A percentile compares a stretch with the other conserved stretches of the same genome.
Conservation (phyloP, 2,797 vertebrate species). For the Lepilemur ruficaudatus region DNA sequence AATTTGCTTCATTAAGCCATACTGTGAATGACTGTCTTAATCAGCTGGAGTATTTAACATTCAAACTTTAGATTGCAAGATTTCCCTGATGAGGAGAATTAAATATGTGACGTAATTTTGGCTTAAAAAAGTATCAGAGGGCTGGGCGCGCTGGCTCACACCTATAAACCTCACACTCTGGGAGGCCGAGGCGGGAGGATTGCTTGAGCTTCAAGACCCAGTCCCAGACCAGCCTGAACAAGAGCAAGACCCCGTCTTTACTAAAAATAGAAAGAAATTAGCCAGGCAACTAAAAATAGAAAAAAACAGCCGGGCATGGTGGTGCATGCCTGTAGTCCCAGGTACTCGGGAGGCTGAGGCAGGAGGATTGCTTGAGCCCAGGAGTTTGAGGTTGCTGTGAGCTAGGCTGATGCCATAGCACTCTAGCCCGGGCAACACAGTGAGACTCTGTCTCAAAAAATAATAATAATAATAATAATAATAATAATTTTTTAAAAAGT, state of each 20-base stretch:
- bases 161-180: not conserved
- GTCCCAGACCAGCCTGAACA: not conserved
- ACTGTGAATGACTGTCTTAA: not conserved
- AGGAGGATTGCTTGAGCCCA: not conserved
- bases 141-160: not conserved
- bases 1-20: not conserved
- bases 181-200: not conserved
- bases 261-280: no score
- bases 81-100: not conserved
- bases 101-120: not conserved
- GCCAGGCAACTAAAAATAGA: not conserved
- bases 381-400: not conserved
- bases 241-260: not conserved
- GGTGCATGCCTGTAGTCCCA: not conserved
- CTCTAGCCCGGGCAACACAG: not conserved
- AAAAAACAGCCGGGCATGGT: not conserved
- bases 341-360: not conserved
- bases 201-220: not conserved
- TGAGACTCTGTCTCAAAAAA: not conserved
- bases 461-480: not conserved
- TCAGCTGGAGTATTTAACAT: not conserved
- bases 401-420: not conserved
- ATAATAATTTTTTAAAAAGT: not conserved
- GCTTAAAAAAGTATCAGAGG: not conserved
- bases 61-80: not conserved